Conservation (phyloP, 2,113 vertebrate species). For the Neotoma lepida region DNA sequence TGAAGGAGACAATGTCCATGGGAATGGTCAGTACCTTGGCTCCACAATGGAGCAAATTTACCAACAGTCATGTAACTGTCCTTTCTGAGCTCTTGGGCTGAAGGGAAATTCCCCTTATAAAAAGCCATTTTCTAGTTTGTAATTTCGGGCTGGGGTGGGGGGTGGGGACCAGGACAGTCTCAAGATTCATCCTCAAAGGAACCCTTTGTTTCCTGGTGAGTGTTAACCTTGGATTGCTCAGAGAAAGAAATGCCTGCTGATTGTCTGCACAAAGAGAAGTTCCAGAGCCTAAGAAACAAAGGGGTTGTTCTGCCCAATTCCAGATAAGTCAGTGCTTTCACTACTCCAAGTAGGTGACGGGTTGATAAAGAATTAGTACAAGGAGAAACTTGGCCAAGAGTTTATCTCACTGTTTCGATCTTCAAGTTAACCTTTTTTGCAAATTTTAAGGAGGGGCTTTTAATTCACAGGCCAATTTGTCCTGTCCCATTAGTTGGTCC, state of each 20-base stretch:
- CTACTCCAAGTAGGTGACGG: constrained; percentile 61
- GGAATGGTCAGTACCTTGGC: background rate
- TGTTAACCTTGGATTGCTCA: constrained; percentile 44
- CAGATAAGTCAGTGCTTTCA: background rate
- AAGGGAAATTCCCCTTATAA: background rate
- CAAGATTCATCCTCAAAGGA: constrained; percentile 64
- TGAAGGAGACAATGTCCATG: background rate
- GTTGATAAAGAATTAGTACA: constrained; percentile 54
- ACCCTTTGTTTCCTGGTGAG: constrained; percentile 69
- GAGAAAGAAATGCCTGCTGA: constrained; percentile 67
- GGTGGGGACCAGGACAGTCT: constrained; percentile 9
- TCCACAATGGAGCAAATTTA: background rate
- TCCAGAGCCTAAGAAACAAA: constrained; percentile 65
- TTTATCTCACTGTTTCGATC: constrained; percentile 7
- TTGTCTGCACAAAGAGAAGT: constrained; percentile 47
- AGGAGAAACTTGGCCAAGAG: constrained; percentile 43
- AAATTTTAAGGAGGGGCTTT: constrained; percentile 56
- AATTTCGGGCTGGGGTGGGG: background rate
- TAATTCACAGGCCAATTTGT: constrained; percentile 24
- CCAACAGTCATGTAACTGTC: background rate
- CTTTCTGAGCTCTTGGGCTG: constrained; percentile 9
- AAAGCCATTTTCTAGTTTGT: constrained; percentile 63
- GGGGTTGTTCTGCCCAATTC: constrained; percentile 45
- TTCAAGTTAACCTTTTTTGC: constrained; percentile 52
- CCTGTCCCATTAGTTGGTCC: background rate